Evolutionary conservation across 1,140 invertebrate genomes (phyloP), one percentile per base, ranked within the genome.

Genomic region (Drosophila ironensis): DNA sequence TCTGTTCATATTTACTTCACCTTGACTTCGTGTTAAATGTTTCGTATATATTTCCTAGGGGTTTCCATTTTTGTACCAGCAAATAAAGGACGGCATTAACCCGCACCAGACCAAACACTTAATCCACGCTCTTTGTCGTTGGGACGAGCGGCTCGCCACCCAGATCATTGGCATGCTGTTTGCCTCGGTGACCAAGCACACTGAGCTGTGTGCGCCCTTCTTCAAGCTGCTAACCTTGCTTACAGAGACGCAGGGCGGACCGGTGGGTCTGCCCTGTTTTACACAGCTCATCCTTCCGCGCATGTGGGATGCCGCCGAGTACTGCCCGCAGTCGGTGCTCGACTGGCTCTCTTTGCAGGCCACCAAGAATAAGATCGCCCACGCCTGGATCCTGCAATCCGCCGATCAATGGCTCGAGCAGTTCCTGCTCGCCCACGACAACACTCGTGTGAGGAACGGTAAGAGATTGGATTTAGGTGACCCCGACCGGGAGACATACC

Each of bases 51-150:
- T 70, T 81, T 86, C 50, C 14, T 89, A 96, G 94, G 96, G 96
- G 6, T 98, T 97, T 90, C 96, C 96, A 24, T 98, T 98, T 90
- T 91, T 98, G 14, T 96, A 97, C 90, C 97, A 98, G 90, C 97
- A 98, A 92, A 97, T 97, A 40, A 94, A 96, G 70, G 97, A 98
- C 89, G 95, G 95, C 71, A 95, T 98, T 48, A 98, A 98, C 91
- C 91, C 97, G 24, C 94, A 97, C 78, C 97, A 98, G 90, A 98
- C 97, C 2, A 93, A 96, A 64, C 97, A 97, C 89, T 92, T 98
- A 20, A 97, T 98, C 56, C 97, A 97, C 89, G 97, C 96, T 16
- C 91, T 98, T 12, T 97, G 96, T 73, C 93, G 96, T 17, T 97
- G 95, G 93, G 97, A 98, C 90, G 96, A 98, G 66, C 92, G 94